Percentiles rank a stretch among this genome's conserved stretches.
phyloP scores from a whole-genome alignment of 2,888 invertebrate genomes.

The Mesorhabditis spiculigera region DNA sequence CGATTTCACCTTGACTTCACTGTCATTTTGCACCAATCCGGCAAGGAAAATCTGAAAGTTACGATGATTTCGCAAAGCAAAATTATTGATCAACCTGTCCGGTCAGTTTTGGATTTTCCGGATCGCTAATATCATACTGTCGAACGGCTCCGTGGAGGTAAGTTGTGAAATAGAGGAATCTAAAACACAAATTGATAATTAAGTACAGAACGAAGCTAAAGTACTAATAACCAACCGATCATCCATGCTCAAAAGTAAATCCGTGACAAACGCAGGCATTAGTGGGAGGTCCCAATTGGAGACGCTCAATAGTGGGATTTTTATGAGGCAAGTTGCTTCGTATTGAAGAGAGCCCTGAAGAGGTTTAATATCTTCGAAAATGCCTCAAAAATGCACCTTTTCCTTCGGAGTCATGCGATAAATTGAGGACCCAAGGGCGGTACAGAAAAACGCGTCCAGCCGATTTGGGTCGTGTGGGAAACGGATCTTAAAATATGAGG shows the following conservation, averaged over 20 bases:
- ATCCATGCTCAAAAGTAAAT: conserved; percentile 88
- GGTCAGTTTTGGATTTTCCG: conserved; percentile 73
- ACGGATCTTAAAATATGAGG: conserved; percentile 60
- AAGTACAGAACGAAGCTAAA: no score
- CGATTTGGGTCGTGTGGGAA: conserved; percentile 87
- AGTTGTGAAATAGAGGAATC: conserved; percentile 74
- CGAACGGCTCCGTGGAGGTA: conserved; percentile 90
- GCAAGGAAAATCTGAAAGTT: conserved; percentile 75
- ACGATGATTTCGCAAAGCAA: no score
- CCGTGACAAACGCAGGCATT: conserved; percentile 82
- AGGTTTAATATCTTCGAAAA: no score
- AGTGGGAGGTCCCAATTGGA: conserved; percentile 70
- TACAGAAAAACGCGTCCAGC: conserved; percentile 83
- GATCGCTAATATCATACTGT: conserved; percentile 86
- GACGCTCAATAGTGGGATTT: no score
- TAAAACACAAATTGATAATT: no score
- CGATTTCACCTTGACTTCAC: conserved; percentile 68
- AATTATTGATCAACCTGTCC: conserved; percentile 67
- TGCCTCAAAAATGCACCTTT: conserved; percentile 28
- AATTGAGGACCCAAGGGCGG: conserved; percentile 77
- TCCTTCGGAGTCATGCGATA: conserved; percentile 69
- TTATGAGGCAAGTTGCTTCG: no score
- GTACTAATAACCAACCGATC: no score
- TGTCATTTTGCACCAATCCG: conserved; percentile 74
- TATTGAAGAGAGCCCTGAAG: no score